Evolutionary conservation across 2,888 invertebrate genomes (phyloP), one percentile per base, ranked within the genome.

Genomic region (Resseliella maxima): DNA sequence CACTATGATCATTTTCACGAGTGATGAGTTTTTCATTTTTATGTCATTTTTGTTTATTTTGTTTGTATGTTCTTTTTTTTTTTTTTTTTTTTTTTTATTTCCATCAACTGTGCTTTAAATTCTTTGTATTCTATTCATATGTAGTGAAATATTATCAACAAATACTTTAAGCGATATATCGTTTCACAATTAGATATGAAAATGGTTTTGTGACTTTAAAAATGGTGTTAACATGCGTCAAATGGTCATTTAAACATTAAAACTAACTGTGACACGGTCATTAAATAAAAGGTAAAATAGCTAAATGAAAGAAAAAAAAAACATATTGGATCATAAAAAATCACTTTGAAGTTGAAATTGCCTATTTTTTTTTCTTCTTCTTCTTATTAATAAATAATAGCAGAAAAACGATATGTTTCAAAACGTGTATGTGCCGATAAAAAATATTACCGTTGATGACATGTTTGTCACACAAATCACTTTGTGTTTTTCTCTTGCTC

Each of bases 311-410:
- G 6, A 2, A 18, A n/a, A n/a, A n/a, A n/a, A 24, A 59, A 59
- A 50, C 46, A 50, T 50, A 72, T 3, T 72, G 72, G 12, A 15
- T 12, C 72, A 72, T 31, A 72, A 72, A 35, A 72, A 31, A 72
- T 72, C 72, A 72, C 72, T 72, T 72, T 72, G 72, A 72, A 31
- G 72, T 59, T 72, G 35, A 72, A 31, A 59, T 24, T 50, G 59
- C 27, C 5, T 24, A 12, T 59, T 59, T 59, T 24, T 59, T n/a
- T n/a, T n/a, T n/a, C n/a, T n/a, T n/a, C n/a, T n/a, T n/a, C n/a
- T n/a, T n/a, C n/a, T 27, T 59, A 59, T 59, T 59, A 5, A 59
- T 27, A 59, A 59, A 24, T 27, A 27, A 59, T 12, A 12, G 18
- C 18, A n/a, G 59, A 59, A 59, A n/a, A 59, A n/a, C 12, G 27